These are phyloP conservation scores for Rhinolophus sinicus DNA, from an alignment of 2,113 vertebrate species.

Conservation along the genomic window DNA sequence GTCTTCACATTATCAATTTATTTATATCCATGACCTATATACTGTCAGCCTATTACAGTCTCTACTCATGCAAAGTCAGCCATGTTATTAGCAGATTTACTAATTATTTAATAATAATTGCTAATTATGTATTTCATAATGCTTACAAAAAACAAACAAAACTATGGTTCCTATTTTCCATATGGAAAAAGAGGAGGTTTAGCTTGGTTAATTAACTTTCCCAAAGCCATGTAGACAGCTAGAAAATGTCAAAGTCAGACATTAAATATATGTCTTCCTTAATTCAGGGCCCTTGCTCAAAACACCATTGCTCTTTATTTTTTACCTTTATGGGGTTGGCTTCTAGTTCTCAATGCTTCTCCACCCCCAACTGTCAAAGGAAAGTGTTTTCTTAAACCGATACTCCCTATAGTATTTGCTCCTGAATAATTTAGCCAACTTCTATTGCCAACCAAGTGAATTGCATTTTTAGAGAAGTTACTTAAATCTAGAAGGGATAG, in stretches of 20 bases:
- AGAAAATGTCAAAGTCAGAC: background rate
- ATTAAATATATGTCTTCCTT: background rate
- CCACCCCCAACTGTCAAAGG: background rate
- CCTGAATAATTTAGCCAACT: background rate
- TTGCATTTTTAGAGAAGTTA: background rate
- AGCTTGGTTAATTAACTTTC: background rate
- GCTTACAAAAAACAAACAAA: background rate
- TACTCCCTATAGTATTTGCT: background rate
- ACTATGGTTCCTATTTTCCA: background rate
- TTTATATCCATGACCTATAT: background rate
- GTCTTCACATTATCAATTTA: background rate
- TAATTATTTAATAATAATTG: background rate
- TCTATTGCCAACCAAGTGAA: background rate
- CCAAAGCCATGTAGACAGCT: background rate
- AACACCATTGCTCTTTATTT: background rate
- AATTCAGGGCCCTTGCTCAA: background rate
- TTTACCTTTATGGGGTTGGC: fast-evolving
- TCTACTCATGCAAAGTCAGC: background rate
- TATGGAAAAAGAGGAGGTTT: background rate
- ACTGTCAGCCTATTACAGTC: too few species aligned
- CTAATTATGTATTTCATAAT: background rate
- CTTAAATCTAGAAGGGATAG: background rate
- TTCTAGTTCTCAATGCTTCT: background rate
- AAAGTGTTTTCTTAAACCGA: background rate
- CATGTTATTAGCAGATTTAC: background rate